Base-by-base conservation (phyloP, 2,113 vertebrate genomes). In the Theristicus caerulescens region DNA sequence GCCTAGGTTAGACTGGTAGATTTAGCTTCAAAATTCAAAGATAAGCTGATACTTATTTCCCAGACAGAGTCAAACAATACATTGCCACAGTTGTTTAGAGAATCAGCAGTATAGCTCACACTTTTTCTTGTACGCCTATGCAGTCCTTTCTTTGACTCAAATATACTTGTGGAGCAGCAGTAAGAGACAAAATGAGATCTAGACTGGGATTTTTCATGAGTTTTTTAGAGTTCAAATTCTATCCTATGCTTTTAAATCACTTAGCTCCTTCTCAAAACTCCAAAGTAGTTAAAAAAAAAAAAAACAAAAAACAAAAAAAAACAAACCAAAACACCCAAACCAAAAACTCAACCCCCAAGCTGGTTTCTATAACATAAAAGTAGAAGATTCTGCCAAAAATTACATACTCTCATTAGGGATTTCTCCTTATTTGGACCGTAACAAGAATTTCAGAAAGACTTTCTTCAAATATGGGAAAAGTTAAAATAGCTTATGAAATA, bases 311-410 rank as follows among this genome's bases (percentile, higher is more conserved):
- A 40, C 40, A 40, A 40, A 42, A 22, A 21, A 58, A 19, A 76
- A 4, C 1, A 59, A 80, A 71, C 9, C 27, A 9, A 11, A 36
- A 38, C 26, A 77, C 6, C 1, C 40, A 76, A 86, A 82, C 7
- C 1, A n/a, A 57, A 72, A 77, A 2, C 3, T 11, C 12, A 82
- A 49, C 8, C 7, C 11, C 16, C 1, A 0, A 64, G 18, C 16
- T 89, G 36, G 5, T 78, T 94, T 95, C 54, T 46, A 6, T 86
- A 82, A 65, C 17, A 67, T 38, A 22, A 74, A 85, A 72, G 17
- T 64, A 72, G 54, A 94, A 69, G 14, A 88, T 78, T 92, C 22
- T 86, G 67, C 76, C 67, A 96, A 90, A 82, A 70, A 55, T 70
- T 74, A 62, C 42, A 16, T 64, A 64, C 16, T 46, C 5, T 87